Base-by-base conservation (phyloP, 2,888 invertebrate genomes). In the Drosophila greeni region DNA sequence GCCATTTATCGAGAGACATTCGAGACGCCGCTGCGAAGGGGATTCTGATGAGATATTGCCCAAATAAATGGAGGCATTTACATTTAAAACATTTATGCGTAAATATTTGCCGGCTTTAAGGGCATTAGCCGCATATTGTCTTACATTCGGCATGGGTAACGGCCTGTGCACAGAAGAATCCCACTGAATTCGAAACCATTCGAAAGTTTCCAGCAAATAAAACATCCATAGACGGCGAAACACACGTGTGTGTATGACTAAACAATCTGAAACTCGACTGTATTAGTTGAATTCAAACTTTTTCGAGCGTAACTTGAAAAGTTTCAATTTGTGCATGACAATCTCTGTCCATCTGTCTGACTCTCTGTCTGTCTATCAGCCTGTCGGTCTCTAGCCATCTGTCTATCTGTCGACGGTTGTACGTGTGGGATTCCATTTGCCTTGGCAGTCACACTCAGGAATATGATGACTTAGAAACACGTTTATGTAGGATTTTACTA, bases 1-100 rank as follows among this genome's bases (percentile, higher is more conserved):
- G 85, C 73, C 73, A 81, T 83, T 81, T 81, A 81, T 81, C 79
- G 79, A 59, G 52, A 70, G 79, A 75, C 75, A 81, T 81, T 85
- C 69, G 73, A 78, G 76, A 56, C 49, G 62, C 48, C 36, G 55
- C 45, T 62, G 43, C 24, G 62, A 5, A 5, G 43, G 36, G 43
- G 37, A 31, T 7, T 18, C 26, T 11, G 64, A 67, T 70, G 66
- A 79, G 76, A 74, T 81, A 81, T 72, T 56, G 60, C 54, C 36
- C 29, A 66, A 69, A 78, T 82, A 70, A 83, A 83, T 76, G 72
- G 66, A 65, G 72, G 62, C 72, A 76, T 82, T 82, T 84, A 59
- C 68, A 77, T 83, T 78, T 74, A 64, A 78, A 78, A 72, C 69
- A 75, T 75, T 77, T 73, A 62, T 66, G 78, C 53, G 55, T 58